Evolutionary conservation across 2,113 vertebrate species (phyloP), one percentile per base, ranked within the genome.

Genomic region (Lagopus muta): DNA sequence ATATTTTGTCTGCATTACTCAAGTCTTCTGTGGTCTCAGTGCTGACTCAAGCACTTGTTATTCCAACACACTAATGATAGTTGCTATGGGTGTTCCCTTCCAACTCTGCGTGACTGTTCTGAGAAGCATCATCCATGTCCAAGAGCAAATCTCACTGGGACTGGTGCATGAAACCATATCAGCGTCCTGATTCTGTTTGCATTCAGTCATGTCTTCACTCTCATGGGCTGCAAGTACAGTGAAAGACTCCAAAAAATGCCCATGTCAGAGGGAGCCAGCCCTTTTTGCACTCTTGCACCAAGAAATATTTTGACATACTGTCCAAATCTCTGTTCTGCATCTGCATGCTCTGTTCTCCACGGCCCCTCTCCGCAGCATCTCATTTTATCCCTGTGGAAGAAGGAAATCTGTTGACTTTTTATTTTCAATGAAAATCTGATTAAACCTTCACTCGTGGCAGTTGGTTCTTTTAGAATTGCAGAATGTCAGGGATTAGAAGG

Each of bases 31-130:
- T 40, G 47, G 69, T 80, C 90, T 83, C 47, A 81, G 21, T 0
- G 25, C 92, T 94, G 93, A 91, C 83, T 92, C 30, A n/a, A 45
- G 92, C 52, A 19, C 76, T 88, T 2, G 5, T 32, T 86, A 62
- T 73, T 91, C 86, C 90, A 83, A 1, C 82, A 86, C 22, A 50
- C 24, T 47, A 8, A 32, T 32, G 61, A 52, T 38, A 47, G 38
- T 72, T 81, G 65, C 82, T 94, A 13, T 2, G 15, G 42, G 88
- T 83, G 61, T 72, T 94, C 76, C 72, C 24, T 88, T 82, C 82
- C 25, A 74, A 2, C 36, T 90, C 79, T 62, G 58, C 14, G 40
- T 50, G 17, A 24, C 74, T 30, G 83, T n/a, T 54, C 65, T 58
- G 54, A 86, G 82, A 74, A 47, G 52, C 10, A n/a, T 47, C 58